Evolutionary conservation across 2,797 vertebrate species (phyloP).

Genomic region (Mus minutoides): DNA sequence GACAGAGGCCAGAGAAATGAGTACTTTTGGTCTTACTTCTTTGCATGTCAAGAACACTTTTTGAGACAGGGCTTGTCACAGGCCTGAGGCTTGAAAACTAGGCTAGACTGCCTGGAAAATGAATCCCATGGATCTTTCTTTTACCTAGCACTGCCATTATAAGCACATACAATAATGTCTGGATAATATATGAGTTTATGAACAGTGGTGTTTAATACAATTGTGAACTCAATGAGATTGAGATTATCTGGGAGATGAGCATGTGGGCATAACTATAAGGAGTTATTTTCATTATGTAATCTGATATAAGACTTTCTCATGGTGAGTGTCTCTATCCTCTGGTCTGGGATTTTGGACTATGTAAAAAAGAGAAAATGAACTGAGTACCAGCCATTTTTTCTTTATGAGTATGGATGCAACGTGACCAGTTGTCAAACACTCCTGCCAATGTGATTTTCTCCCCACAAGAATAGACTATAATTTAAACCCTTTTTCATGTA

Average conservation of each 20-base stretch:
- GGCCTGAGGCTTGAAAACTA: neutral
- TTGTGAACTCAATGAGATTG: neutral
- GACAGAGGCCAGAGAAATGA: neutral
- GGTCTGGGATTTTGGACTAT: neutral
- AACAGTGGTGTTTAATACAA: neutral
- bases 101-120: neutral
- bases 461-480: neutral
- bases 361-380: neutral
- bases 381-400: neutral
- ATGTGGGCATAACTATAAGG: neutral
- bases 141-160: neutral
- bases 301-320: neutral
- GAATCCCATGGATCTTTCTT: neutral
- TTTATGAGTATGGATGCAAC: neutral
- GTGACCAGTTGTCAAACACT: neutral
- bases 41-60: neutral
- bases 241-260: neutral
- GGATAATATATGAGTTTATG: neutral
- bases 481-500: neutral
- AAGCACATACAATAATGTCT: too few relatives aligned
- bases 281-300: neutral
- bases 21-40: neutral
- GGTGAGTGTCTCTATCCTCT: neutral
- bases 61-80: neutral
- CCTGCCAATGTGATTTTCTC: neutral